Evolutionary conservation across 92 coral and sea anemone species (phyloP), one percentile per base, ranked within the genome.

Genomic region (Pocillopora meandrina): DNA sequence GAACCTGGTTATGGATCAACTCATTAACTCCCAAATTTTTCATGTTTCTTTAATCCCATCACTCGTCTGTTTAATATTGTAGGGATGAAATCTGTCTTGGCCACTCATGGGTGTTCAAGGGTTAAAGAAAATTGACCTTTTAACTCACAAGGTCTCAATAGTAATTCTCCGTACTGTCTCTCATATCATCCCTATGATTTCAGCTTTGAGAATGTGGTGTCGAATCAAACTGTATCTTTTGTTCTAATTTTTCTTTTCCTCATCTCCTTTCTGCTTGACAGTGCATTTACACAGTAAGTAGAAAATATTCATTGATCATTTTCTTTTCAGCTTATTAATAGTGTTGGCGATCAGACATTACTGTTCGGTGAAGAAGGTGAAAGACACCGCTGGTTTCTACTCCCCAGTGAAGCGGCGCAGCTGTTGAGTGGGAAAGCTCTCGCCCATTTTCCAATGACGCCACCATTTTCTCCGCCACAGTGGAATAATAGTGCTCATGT

Each of bases 381-480:
- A 76, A 84, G 71, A 61, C 75, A 87, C 15, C 93, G 99, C 12
- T 97, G 99, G 98, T 97, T 97, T 90, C 76, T 97, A 58, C 89
- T 97, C 8, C 99, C 98, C 18, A 97, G 98, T 77, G 99, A 97
- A 83, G 95, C 98, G 9, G 89, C 95, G 10, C 90, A 74, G 26
- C 59, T 94, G 62, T 79, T 97, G 19, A 70, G 90, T n/a, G 88
- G 90, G 12, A 89, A 91, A 82, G 57, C 86, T 66, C 89, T 80
- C 49, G 73, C 86, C 12, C 79, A 87, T 80, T 85, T 87, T 85
- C 95, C 99, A 14, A 78, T 81, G 69, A 34, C 57, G n/a, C 86
- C 93, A 17, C 98, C 99, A 17, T 97, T 97, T 90, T 78, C 86
- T 15, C 99, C 99, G 20, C 79, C 80, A 15, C 73, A 82, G 14